Conservation (phyloP, 2,797 vertebrate species). For the Myotis vivesi region DNA sequence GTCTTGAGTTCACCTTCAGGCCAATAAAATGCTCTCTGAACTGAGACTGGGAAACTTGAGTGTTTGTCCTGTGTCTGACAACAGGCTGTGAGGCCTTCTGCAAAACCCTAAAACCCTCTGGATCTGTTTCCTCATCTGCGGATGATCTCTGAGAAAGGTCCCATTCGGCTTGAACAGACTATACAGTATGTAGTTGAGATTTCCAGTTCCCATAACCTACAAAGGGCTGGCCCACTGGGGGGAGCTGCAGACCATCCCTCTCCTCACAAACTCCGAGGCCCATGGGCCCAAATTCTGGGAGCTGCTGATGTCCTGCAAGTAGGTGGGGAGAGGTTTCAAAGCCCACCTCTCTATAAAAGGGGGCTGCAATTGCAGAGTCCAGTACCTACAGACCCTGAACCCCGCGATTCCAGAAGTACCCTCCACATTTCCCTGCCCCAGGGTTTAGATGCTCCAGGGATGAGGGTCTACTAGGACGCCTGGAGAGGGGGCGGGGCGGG, state of each 20-base stretch:
- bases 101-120: constrained; percentile 20
- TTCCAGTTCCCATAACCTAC: neutral
- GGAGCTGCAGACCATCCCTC: constrained; percentile 39
- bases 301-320: neutral
- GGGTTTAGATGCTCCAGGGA: neutral
- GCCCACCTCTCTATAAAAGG: neutral
- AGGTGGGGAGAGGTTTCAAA: neutral
- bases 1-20: constrained; percentile 48
- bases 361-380: neutral
- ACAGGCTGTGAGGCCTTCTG: neutral
- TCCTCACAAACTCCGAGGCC: neutral
- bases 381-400: neutral
- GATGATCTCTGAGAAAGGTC: neutral
- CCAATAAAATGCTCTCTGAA: constrained; percentile 43
- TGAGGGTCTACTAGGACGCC: neutral
- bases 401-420: constrained; percentile 3
- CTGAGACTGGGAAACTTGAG: neutral
- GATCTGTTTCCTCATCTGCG: neutral
- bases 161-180: neutral
- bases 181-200: neutral
- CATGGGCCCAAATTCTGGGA: neutral
- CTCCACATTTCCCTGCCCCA: neutral
- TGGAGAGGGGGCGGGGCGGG: neutral
- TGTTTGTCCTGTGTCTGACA: neutral
- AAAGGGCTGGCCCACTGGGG: constrained; percentile 45